Evolutionary conservation across 2,888 invertebrate genomes (phyloP).

Genomic region (Imbricaverruca yamaguchii): DNA sequence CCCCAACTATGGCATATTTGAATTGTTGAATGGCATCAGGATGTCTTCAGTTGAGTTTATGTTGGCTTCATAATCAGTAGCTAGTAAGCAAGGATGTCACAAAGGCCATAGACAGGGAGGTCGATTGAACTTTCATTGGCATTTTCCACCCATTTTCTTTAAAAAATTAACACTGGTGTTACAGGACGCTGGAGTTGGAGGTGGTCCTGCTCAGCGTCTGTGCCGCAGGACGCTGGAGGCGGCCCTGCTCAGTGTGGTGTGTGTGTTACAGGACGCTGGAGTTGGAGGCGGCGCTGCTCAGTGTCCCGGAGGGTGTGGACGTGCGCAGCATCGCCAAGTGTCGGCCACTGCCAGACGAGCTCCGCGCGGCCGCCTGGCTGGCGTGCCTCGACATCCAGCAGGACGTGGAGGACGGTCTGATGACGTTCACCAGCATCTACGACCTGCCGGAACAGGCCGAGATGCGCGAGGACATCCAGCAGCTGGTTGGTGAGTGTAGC

Average conservation of each 20-base stretch:
- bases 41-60: no score
- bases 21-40: no score
- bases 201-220: no score
- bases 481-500: slow-evolving; percentile 16
- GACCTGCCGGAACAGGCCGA: neutral
- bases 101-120: no score
- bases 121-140: no score
- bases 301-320: slow-evolving; percentile 29
- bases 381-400: slow-evolving; percentile 4
- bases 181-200: no score
- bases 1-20: no score
- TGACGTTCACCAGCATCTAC: slow-evolving; percentile 8
- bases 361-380: slow-evolving; percentile 28
- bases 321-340: slow-evolving; percentile 30
- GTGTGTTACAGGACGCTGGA: slow-evolving; percentile 29
- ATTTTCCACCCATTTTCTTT: no score
- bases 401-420: slow-evolving; percentile 6
- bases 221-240: no score
- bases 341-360: slow-evolving; percentile 30
- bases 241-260: no score
- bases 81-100: no score
- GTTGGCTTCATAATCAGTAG: no score
- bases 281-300: slow-evolving; percentile 31
- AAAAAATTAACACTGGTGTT: neutral
- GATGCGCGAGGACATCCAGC: slow-evolving; percentile 20